Base-by-base conservation (phyloP, 2,113 vertebrate genomes). In the Donacobius atricapilla region DNA sequence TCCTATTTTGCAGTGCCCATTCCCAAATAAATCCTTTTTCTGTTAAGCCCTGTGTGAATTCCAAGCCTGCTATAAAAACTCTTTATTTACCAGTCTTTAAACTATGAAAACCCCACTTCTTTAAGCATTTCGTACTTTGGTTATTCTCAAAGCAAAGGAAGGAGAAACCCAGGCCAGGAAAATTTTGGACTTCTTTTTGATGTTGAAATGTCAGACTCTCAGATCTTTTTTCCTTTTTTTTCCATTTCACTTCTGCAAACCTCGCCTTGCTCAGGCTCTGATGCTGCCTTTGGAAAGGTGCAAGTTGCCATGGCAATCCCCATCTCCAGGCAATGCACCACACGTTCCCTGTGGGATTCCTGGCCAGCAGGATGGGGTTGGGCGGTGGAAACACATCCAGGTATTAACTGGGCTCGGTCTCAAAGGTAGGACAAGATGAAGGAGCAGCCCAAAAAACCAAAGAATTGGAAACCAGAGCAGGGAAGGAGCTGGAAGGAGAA, bases 231-330 rank as follows among this genome's bases (percentile, higher is more conserved):
- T 30, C 13, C 20, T 31, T 54, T 33, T 33, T 33, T 13, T 20
- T 2, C 48, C 23, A 6, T 76, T 91, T 78, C 30, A 28, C 27
- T 88, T 75, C 24, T 63, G 72, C 83, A 82, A 75, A 85, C 23
- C 57, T 83, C 37, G n/a, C 84, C 85, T 53, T 50, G 30, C 33
- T 54, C n/a, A 44, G 44, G 44, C 45, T 89, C 70, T 3, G 7
- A 12, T 15, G 70, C 72, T 75, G 48, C 76, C 63, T 89, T 54
- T 4, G 9, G 23, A 27, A 71, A 95, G 87, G 83, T 75, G 33
- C 21, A 23, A 39, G 96, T 97, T 96, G 93, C 96, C 80, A 94
- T 94, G 93, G 94, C 72, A 89, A 97, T 68, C 28, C 12, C 8
- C 4, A 86, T 90, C 92, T 95, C 95, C 92, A 94, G 75, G 90